phyloP scores from a whole-genome alignment of 2,888 invertebrate genomes.

The Volucella zonaria region DNA sequence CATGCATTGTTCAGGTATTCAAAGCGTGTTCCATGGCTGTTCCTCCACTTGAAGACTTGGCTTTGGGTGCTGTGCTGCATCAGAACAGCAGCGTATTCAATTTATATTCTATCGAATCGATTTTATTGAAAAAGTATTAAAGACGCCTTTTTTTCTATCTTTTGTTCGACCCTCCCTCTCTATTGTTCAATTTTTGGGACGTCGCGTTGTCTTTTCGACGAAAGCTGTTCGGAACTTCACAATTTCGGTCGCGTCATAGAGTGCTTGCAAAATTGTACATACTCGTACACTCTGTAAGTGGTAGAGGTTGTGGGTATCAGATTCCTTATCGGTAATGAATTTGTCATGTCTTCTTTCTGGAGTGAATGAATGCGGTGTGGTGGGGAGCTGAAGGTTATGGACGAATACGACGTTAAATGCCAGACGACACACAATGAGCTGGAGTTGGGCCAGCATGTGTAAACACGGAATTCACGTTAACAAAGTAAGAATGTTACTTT shows the following conservation, averaged over 20 bases:
- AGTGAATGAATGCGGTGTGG: too few relatives aligned
- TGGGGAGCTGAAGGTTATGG: not conserved
- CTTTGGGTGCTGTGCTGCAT: conserved; percentile 38
- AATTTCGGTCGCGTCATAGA: conserved; percentile 69
- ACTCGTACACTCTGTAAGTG: conserved; percentile 11
- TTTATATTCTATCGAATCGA: conserved; percentile 71
- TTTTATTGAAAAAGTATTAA: conserved; percentile 69
- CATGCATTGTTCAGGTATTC: conserved; percentile 72
- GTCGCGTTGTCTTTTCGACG: conserved; percentile 31
- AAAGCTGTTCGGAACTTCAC: conserved; percentile 51
- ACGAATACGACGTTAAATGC: conserved; percentile 25
- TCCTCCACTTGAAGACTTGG: not conserved
- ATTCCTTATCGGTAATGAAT: conserved; percentile 74
- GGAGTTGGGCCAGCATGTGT: conserved; percentile 56
- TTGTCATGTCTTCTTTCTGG: conserved; percentile 64
- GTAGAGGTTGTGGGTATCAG: conserved; percentile 41
- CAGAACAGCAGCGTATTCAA: conserved; percentile 53
- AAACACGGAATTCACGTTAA: conserved; percentile 67
- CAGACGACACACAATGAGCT: conserved; percentile 28
- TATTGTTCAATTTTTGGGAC: conserved; percentile 41
- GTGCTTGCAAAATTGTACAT: conserved; percentile 40
- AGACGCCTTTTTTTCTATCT: conserved; percentile 27
- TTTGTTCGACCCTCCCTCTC: not conserved
- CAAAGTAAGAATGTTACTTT: conserved; percentile 64
- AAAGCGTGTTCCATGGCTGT: conserved; percentile 55